Evolutionary conservation across 1,140 invertebrate genomes (phyloP).

Genomic region (Heliothis subflexa): DNA sequence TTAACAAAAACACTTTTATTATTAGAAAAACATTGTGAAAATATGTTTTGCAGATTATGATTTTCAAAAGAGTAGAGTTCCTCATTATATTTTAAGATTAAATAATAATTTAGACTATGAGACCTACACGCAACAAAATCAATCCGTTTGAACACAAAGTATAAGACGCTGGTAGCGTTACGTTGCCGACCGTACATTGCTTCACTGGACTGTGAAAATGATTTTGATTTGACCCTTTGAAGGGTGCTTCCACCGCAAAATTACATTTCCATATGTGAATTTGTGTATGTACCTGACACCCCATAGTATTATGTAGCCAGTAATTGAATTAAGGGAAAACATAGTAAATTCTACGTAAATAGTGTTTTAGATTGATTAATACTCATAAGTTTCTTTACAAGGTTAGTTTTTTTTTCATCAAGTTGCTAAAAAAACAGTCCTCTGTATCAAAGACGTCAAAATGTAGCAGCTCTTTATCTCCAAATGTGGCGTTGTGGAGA

Average conservation of each 20-base stretch:
- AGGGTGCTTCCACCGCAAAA: conserved; percentile 80
- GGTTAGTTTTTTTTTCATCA: neutral
- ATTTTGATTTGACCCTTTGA: conserved; percentile 86
- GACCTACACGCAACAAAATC: neutral
- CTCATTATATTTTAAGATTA: too few relatives aligned
- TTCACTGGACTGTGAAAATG: conserved; percentile 85
- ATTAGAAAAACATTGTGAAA: too few relatives aligned
- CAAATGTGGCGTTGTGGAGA: conserved; percentile 74
- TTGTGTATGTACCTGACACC: conserved; percentile 64
- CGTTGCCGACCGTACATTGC: conserved; percentile 65
- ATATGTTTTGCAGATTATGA: too few relatives aligned
- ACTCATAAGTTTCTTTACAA: neutral
- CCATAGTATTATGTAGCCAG: conserved; percentile 49
- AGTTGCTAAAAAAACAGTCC: conserved; percentile 11
- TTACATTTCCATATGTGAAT: conserved; percentile 82
- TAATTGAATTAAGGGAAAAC: conserved; percentile 17
- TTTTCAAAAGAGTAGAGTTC: too few relatives aligned
- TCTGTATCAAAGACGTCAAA: conserved; percentile 58
- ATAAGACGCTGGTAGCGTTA: conserved; percentile 54
- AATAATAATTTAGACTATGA: neutral
- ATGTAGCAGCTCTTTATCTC: conserved; percentile 64
- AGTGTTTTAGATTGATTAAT: neutral
- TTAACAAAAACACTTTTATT: too few relatives aligned
- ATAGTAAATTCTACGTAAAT: conserved; percentile 3
- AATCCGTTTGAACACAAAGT: conserved; percentile 11